Conservation (phyloP, 2,888 invertebrate genomes). For the Crioceris asparagi region DNA sequence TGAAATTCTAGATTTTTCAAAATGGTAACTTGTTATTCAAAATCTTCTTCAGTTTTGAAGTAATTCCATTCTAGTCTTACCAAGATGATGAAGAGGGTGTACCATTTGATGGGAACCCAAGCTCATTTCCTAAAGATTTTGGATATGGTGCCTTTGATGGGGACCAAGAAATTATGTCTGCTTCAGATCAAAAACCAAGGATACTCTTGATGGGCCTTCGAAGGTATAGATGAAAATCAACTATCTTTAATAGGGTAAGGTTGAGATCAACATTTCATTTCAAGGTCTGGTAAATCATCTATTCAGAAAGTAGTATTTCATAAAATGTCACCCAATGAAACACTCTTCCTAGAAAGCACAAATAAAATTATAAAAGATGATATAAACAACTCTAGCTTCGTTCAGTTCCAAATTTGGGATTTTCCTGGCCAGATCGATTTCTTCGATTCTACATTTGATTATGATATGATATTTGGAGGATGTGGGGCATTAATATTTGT, state of each 20-base stretch:
- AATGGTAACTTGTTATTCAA: too few species aligned
- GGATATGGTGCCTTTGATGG: conserved; percentile 84
- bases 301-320: conserved; percentile 99
- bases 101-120: conserved; percentile 41
- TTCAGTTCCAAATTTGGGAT: conserved; percentile 99
- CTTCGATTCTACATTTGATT: conserved; percentile 92
- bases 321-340: conserved; percentile 99
- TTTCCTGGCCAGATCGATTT: conserved; percentile 99
- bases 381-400: conserved; percentile 93
- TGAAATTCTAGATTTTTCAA: too few species aligned
- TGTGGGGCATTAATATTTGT: conserved; percentile 98
- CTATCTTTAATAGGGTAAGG: neutral
- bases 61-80: conserved; percentile 25
- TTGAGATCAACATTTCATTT: conserved; percentile 27
- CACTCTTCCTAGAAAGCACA: conserved; percentile 94
- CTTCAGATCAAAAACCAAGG: conserved; percentile 77
- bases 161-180: conserved; percentile 56
- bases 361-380: conserved; percentile 98
- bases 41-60: too few species aligned
- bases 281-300: conserved; percentile 95
- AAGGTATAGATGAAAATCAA: conserved; percentile 46
- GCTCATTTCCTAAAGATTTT: conserved; percentile 84
- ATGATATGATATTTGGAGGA: conserved; percentile 91
- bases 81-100: conserved; percentile 39
- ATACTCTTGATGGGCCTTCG: conserved; percentile 91